Conservation (phyloP, 1,140 invertebrate genomes). For the Octopus bimaculoides region DNA sequence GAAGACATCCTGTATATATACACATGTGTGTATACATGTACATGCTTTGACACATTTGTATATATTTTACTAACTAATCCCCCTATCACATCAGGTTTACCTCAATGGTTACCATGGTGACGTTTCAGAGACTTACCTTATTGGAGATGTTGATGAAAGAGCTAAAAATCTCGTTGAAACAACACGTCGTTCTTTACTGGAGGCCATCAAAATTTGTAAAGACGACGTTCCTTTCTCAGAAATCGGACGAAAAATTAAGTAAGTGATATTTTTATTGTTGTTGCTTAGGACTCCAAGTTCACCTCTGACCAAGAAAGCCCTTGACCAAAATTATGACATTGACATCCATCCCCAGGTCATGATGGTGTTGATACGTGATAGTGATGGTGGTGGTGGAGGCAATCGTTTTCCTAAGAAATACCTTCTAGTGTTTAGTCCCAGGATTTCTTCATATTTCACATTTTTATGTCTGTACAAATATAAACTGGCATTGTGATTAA, state of each 20-base stretch:
- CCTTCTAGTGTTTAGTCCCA: no score
- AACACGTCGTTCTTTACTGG: conserved; percentile 71
- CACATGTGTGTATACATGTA: not conserved
- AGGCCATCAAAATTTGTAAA: conserved; percentile 75
- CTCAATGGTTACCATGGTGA: conserved; percentile 86
- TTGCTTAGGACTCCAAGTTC: no score
- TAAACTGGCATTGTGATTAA: no score
- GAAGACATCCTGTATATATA: not conserved
- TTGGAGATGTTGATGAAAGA: conserved; percentile 74
- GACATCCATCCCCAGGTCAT: no score
- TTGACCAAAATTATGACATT: no score
- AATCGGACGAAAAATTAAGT: conserved; percentile 68
- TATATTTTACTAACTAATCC: no score
- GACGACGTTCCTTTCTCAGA: conserved; percentile 71
- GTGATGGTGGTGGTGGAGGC: no score
- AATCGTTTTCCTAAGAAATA: no score
- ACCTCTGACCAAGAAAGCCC: no score
- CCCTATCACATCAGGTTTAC: not conserved
- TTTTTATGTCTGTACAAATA: no score
- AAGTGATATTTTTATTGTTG: conserved; percentile 12
- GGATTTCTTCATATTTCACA: no score
- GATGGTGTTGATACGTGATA: no score
- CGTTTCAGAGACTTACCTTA: conserved; percentile 81
- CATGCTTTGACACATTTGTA: not conserved
- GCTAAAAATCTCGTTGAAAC: conserved; percentile 69